Conservation (phyloP, 1,140 invertebrate genomes). For the Aphaenogaster ashmeadi region DNA sequence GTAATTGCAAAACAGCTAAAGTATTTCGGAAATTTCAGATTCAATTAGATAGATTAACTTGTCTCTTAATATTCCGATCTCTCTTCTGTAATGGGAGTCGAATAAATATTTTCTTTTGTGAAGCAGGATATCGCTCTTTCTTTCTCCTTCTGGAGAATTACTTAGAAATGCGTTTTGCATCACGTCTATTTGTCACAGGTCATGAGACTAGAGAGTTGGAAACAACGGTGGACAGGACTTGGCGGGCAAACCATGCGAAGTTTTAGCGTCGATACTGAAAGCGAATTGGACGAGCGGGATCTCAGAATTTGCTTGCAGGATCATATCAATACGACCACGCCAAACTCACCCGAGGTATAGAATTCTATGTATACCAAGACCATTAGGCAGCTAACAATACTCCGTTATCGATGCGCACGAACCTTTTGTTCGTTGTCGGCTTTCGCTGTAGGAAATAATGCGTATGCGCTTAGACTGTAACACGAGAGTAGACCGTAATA, state of each 20-base stretch:
- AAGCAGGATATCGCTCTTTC: not conserved
- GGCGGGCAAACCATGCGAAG: constrained; percentile 79
- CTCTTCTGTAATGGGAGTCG: not conserved
- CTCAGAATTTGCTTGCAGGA: constrained; percentile 85
- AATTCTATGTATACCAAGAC: constrained; percentile 74
- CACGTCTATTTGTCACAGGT: constrained; percentile 84
- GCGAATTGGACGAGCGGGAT: constrained; percentile 87
- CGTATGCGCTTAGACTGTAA: constrained; percentile 72
- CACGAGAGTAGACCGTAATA: constrained; percentile 42
- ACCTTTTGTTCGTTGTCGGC: constrained; percentile 69
- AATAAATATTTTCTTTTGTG: constrained; percentile 25
- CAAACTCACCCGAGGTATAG: constrained; percentile 77
- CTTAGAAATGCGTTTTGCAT: constrained; percentile 10
- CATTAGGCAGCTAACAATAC: constrained; percentile 76
- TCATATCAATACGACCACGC: constrained; percentile 78
- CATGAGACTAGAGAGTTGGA: constrained; percentile 90
- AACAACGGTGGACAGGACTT: constrained; percentile 84
- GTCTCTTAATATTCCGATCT: not conserved
- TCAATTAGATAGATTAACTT: not conserved
- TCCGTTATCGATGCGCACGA: constrained; percentile 69
- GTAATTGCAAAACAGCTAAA: not conserved
- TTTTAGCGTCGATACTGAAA: constrained; percentile 87
- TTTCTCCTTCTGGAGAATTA: not conserved
- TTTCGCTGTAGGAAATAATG: constrained; percentile 70
- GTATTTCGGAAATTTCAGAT: constrained; percentile 5